phyloP scores from a whole-genome alignment of 2,888 invertebrate genomes.

The Elmis aenea region DNA sequence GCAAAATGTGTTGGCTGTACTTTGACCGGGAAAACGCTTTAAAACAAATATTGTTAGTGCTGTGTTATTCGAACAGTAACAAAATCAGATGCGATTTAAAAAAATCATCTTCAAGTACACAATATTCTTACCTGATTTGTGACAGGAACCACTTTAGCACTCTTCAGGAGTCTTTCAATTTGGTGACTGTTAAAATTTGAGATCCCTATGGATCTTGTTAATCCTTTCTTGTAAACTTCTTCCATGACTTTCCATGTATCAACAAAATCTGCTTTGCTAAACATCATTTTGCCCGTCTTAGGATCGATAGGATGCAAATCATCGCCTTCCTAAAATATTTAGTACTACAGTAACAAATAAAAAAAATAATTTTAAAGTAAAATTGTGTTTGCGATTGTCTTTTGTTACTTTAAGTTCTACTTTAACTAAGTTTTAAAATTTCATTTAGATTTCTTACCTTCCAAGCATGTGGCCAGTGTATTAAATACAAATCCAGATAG shows the following conservation, averaged over 20 bases:
- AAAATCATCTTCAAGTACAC: too few species aligned
- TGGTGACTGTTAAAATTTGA: conserved; percentile 80
- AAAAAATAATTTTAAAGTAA: too few species aligned
- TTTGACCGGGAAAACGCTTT: too few species aligned
- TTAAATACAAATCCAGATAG: conserved; percentile 80
- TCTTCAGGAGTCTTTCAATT: conserved; percentile 61
- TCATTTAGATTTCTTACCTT: too few species aligned
- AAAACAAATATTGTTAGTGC: too few species aligned
- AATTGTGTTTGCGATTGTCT: too few species aligned
- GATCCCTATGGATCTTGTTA: conserved; percentile 70
- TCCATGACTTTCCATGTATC: conserved; percentile 77
- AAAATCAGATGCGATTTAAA: too few species aligned
- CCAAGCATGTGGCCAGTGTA: conserved; percentile 54
- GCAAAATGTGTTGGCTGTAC: too few species aligned
- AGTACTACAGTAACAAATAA: conserved; percentile 47
- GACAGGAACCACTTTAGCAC: conserved; percentile 61
- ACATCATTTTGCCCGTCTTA: conserved; percentile 50
- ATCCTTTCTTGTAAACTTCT: conserved; percentile 58
- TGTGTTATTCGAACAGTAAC: too few species aligned
- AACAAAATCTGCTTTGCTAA: conserved; percentile 62
- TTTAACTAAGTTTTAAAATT: too few species aligned
- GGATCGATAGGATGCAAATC: conserved; percentile 59
- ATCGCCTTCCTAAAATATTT: conserved; percentile 54
- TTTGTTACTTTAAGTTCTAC: too few species aligned
- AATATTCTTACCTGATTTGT: conserved; percentile 58